These are phyloP conservation scores for Otolemur crassicaudatus DNA, from an alignment of 2,797 vertebrate genomes.

Conservation along the genomic window DNA sequence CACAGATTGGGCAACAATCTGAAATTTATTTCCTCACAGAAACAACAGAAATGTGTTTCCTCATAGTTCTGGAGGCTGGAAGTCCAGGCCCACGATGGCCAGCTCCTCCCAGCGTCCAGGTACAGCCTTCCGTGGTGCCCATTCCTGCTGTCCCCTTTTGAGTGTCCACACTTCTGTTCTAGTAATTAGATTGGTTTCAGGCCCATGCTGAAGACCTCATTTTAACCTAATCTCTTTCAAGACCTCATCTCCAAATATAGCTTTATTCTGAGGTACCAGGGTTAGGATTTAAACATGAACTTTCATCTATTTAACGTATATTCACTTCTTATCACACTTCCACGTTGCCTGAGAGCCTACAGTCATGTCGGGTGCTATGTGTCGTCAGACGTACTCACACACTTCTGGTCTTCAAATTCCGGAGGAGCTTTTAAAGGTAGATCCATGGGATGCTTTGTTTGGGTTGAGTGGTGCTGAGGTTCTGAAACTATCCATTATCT, in stretches of 20 bases:
- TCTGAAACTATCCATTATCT: no score
- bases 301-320: background rate
- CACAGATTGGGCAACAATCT: background rate
- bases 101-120: accelerated
- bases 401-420: no score
- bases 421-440: background rate
- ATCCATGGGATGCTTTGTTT: background rate
- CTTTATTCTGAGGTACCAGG: background rate
- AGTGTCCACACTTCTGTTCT: background rate
- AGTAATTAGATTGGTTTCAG: background rate
- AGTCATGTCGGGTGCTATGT: no score
- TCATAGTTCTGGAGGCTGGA: background rate
- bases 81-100: background rate
- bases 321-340: background rate
- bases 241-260: background rate
- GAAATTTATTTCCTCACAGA: background rate
- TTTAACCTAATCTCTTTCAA: background rate
- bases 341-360: background rate
- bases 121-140: accelerated
- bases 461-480: no score
- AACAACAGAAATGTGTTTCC: background rate
- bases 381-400: background rate
- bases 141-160: background rate
- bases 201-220: background rate
- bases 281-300: background rate